phyloP scores from a whole-genome alignment of 2,113 vertebrate species.

The Epinephelus moara region DNA sequence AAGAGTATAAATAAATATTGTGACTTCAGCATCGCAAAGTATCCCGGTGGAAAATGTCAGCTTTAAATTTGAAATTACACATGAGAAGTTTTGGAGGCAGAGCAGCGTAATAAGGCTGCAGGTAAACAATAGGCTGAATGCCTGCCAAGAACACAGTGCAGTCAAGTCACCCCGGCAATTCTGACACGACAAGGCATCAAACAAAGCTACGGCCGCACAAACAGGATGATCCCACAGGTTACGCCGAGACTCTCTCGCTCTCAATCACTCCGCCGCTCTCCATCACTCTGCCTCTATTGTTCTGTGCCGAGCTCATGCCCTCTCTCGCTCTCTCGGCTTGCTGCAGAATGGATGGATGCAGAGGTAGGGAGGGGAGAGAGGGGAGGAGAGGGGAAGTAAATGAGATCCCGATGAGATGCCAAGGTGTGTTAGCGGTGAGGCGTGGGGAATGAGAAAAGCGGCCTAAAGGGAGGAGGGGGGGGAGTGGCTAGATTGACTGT shows the following conservation, averaged over 20 bases:
- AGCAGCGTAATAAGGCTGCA: constrained; percentile 8
- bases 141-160: constrained; percentile 26
- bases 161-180: constrained; percentile 13
- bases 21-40: background rate
- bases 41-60: constrained; percentile 4
- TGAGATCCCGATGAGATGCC: constrained; percentile 86
- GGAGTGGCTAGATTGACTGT: constrained; percentile 57
- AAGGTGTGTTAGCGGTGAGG: constrained; percentile 84
- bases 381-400: constrained; percentile 70
- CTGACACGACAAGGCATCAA: constrained; percentile 29
- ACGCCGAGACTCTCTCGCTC: constrained; percentile 26
- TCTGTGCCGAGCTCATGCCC: constrained; percentile 35
- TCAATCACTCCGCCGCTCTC: constrained; percentile 39
- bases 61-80: constrained; percentile 22
- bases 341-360: constrained; percentile 61
- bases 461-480: constrained; percentile 54
- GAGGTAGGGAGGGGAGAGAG: background rate
- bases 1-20: background rate
- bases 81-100: background rate
- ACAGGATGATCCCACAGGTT: constrained; percentile 45
- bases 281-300: constrained; percentile 55
- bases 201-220: constrained; percentile 16
- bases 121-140: constrained; percentile 42
- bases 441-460: constrained; percentile 73
- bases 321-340: constrained; percentile 24